These are phyloP conservation scores for Peromyscus eremicus DNA, from an alignment of 2,797 vertebrate genomes.

Conservation along the genomic window DNA sequence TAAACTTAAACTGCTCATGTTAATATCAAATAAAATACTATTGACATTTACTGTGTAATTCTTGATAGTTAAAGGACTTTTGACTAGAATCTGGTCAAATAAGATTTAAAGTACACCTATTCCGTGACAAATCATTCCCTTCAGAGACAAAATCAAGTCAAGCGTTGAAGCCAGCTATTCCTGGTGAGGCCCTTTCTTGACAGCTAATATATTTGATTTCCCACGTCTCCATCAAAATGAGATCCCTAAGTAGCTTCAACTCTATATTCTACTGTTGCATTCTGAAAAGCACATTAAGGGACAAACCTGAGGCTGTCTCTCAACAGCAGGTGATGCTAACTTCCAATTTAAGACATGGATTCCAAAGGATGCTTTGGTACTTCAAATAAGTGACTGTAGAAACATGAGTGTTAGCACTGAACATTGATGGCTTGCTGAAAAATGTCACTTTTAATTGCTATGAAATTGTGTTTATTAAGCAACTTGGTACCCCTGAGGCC, in stretches of 20 bases:
- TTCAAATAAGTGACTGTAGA: not conserved
- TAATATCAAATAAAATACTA: constrained; percentile 35
- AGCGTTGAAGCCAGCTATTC: not conserved
- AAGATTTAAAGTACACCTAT: not conserved
- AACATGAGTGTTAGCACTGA: constrained; percentile 35
- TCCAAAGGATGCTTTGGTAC: not conserved
- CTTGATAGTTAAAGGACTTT: constrained; percentile 10
- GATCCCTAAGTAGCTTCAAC: not conserved
- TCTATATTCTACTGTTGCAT: not conserved
- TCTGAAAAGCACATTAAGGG: constrained; percentile 48
- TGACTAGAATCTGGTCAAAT: not conserved
- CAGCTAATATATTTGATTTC: not conserved
- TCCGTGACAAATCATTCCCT: not conserved
- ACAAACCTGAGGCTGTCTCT: not conserved
- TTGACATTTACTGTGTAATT: not conserved
- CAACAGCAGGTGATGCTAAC: not conserved
- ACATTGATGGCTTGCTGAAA: constrained; percentile 12
- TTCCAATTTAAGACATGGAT: constrained; percentile 13
- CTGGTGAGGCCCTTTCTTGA: not conserved
- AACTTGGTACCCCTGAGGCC: not conserved
- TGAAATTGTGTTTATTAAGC: constrained; percentile 69
- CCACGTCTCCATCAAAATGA: constrained; percentile 53
- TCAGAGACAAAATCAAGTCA: not conserved
- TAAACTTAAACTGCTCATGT: constrained; percentile 17
- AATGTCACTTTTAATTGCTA: constrained; percentile 58